A percentile compares a stretch with the other conserved stretches of the same genome.
phyloP scores from a whole-genome alignment of 1,140 invertebrate genomes.

The Drosophila athabasca region DNA sequence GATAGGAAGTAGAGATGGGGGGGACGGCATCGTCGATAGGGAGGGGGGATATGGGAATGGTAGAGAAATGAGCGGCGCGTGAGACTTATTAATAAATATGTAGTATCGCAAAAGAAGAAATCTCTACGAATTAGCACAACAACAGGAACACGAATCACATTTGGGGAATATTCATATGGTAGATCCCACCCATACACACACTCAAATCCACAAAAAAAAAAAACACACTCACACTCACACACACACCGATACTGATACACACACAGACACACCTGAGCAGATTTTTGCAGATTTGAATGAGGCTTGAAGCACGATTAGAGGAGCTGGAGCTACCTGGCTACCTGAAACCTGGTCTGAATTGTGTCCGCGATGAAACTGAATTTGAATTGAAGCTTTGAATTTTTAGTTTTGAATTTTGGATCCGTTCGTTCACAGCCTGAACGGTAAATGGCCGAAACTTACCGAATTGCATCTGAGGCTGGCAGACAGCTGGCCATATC shows the following conservation, averaged over 20 bases:
- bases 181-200: background rate
- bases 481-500: slow-evolving; percentile 57
- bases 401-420: slow-evolving; percentile 9
- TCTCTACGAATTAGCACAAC: slow-evolving; percentile 64
- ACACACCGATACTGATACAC: too few relatives aligned
- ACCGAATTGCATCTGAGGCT: slow-evolving; percentile 54
- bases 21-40: background rate
- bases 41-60: slow-evolving; percentile 27
- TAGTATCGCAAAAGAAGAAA: slow-evolving; percentile 68
- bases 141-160: slow-evolving; percentile 33
- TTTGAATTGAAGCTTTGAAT: slow-evolving; percentile 8
- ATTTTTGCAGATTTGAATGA: slow-evolving; percentile 6
- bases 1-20: slow-evolving; percentile 14
- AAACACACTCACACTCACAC: background rate
- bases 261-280: too few relatives aligned
- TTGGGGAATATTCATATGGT: slow-evolving; percentile 1
- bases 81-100: slow-evolving; percentile 79
- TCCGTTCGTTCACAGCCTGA: background rate
- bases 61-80: slow-evolving; percentile 80
- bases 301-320: background rate
- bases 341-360: too few relatives aligned
- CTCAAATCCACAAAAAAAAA: too few relatives aligned
- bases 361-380: background rate
- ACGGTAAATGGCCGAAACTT: slow-evolving; percentile 52
- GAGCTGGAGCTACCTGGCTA: slow-evolving; percentile 3